Conservation (phyloP, 2,797 vertebrate genomes). For the Diglossa cyanea region DNA sequence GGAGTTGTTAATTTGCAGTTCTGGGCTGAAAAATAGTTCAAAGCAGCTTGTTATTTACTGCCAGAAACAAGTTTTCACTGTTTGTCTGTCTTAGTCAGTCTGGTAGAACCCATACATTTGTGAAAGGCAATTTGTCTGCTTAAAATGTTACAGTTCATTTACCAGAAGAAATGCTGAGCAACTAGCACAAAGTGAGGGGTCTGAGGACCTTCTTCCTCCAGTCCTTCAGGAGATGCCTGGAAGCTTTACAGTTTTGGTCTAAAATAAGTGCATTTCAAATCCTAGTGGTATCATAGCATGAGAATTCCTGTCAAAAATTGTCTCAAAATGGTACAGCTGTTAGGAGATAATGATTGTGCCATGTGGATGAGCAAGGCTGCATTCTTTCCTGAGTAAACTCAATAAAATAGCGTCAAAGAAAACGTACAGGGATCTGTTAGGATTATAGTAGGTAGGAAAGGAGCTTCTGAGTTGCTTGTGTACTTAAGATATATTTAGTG, state of each 20-base stretch:
- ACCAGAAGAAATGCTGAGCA: neutral
- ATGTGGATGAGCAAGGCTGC: neutral
- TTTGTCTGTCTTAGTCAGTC: neutral
- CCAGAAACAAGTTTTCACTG: neutral
- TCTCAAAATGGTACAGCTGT: rapidly evolving
- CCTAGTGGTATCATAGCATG: rapidly evolving
- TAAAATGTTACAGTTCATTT: neutral
- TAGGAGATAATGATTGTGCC: rapidly evolving
- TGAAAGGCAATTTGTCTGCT: neutral
- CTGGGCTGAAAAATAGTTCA: neutral
- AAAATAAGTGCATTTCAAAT: neutral
- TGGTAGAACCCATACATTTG: neutral
- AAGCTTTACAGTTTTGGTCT: neutral
- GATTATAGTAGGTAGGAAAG: rapidly evolving
- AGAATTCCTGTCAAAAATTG: neutral
- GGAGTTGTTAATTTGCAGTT: neutral
- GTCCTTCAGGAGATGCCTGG: neutral
- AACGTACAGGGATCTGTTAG: neutral
- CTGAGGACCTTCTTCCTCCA: neutral
- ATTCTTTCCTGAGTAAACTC: neutral
- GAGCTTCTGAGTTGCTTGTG: neutral
- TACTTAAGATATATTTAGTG: neutral
- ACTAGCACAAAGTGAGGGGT: neutral
- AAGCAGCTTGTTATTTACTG: neutral
- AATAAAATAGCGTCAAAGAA: neutral